Percentiles rank a stretch among this genome's conserved stretches.
phyloP scores from a whole-genome alignment of 2,113 vertebrate species.

The Phocoena phocoena region DNA sequence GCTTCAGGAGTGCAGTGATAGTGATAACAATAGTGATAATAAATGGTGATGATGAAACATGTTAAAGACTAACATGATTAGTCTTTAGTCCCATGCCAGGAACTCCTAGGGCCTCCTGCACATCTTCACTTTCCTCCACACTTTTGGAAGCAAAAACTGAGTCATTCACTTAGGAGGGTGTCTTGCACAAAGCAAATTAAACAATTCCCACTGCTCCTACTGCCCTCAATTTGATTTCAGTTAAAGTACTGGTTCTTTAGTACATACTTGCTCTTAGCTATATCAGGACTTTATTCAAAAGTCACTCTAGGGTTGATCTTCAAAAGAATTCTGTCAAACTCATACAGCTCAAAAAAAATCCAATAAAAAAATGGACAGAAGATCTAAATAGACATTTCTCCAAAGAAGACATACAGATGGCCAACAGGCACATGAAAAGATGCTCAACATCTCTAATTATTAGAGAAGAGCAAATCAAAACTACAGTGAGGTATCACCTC shows the following conservation, averaged over 20 bases:
- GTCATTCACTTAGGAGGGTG: not conserved
- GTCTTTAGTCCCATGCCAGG: not conserved
- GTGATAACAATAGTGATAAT: not conserved
- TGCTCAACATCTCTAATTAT: too few species aligned
- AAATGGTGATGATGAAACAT: not conserved
- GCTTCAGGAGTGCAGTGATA: not conserved
- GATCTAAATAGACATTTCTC: too few species aligned
- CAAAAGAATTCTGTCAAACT: not conserved
- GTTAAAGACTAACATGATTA: not conserved
- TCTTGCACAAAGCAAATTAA: not conserved
- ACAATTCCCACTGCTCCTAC: not conserved
- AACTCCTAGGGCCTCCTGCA: not conserved
- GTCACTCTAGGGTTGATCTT: not conserved
- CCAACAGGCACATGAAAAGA: too few species aligned
- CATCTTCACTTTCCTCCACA: not conserved
- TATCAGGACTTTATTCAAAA: not conserved
- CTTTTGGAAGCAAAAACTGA: not conserved
- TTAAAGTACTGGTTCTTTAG: not conserved
- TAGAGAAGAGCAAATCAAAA: too few species aligned
- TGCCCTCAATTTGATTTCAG: not conserved
- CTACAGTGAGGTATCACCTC: too few species aligned
- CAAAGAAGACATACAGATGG: too few species aligned
- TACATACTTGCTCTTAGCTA: not conserved
- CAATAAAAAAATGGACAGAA: not conserved
- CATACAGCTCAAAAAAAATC: not conserved